Evolutionary conservation across 2,888 invertebrate species (phyloP), one percentile per base, ranked within the genome.

Genomic region (Alcis repandata): DNA sequence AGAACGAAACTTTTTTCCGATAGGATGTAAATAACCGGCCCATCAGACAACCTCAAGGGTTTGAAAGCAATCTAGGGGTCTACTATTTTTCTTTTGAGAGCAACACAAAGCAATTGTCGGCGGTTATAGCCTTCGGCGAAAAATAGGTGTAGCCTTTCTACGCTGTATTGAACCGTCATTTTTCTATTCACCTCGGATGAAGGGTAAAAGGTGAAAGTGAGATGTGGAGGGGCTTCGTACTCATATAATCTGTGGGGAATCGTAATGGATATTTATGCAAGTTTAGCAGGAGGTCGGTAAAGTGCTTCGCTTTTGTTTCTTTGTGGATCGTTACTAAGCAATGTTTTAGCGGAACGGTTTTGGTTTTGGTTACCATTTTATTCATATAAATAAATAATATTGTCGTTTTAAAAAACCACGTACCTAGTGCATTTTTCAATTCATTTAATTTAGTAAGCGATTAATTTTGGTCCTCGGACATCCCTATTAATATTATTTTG

Each of bases 71-170:
- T 88, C 86, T 84, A 80, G 75, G 76, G 80, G 79, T 80, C 72
- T 82, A 81, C 84, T 84, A 84, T 87, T 87, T 88, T 82, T 80
- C 84, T 87, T 87, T 88, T 84, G 79, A 85, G 79, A 77, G 78
- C 79, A 79, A 87, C 81, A 86, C 88, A 90, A 89, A 86, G 88
- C 89, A 79, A 88, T 89, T 88, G 87, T 89, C 78, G 80, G 78
- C 75, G 81, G 87, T 83, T 89, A 86, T 87, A 82, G 85, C 83
- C 80, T 82, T 85, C 83, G 83, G 80, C 72, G 67, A 75, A 76
- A 79, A 83, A 85, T 82, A 84, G 82, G 81, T 84, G 79, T 79
- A 77, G 79, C 79, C 75, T 81, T 79, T 75, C 70, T 69, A 61
- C 70, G 66, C 71, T 71, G 76, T 79, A 78, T 78, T 74, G 76